Evolutionary conservation across 2,888 invertebrate genomes (phyloP).

Genomic region (Anaspis maculata): DNA sequence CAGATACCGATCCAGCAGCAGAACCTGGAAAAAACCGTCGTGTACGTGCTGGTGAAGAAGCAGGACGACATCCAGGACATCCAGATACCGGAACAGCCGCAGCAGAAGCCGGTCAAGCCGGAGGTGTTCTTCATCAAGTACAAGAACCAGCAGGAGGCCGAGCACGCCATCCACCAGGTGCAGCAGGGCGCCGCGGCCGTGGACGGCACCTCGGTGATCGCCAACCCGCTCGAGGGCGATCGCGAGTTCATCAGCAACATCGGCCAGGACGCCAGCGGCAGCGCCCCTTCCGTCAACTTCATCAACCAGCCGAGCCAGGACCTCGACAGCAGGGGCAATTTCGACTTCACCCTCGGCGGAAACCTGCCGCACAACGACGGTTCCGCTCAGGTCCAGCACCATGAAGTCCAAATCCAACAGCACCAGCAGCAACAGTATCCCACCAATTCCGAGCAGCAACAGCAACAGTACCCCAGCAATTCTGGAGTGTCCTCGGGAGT

Average conservation of each 20-base stretch:
- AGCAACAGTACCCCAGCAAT: too few species aligned
- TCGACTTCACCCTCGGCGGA: too few species aligned
- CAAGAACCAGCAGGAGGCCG: slow-evolving; percentile 53
- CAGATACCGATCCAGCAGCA: slow-evolving; percentile 25
- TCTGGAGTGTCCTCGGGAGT: not conserved
- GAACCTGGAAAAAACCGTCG: slow-evolving; percentile 34
- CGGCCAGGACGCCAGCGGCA: not conserved
- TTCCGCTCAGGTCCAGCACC: too few species aligned
- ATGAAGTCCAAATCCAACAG: too few species aligned
- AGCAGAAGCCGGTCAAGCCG: slow-evolving; percentile 76
- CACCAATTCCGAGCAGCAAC: too few species aligned
- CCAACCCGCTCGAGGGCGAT: slow-evolving; percentile 1
- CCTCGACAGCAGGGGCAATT: too few species aligned
- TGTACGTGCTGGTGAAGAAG: slow-evolving; percentile 38
- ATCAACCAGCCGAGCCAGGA: not conserved
- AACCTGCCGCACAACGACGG: too few species aligned
- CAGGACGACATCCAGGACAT: slow-evolving; percentile 76
- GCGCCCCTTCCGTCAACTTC: too few species aligned
- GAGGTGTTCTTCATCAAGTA: slow-evolving; percentile 85
- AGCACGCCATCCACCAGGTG: slow-evolving; percentile 16
- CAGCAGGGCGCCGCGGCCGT: slow-evolving; percentile 10
- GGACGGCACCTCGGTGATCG: slow-evolving; percentile 11
- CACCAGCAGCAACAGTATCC: too few species aligned
- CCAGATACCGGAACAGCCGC: slow-evolving; percentile 62
- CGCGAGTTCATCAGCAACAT: slow-evolving; percentile 1